A percentile compares a stretch with the other conserved stretches of the same genome.
These are phyloP conservation scores for Aplysia californica DNA, from an alignment of 1,140 invertebrate species.

Conservation along the genomic window DNA sequence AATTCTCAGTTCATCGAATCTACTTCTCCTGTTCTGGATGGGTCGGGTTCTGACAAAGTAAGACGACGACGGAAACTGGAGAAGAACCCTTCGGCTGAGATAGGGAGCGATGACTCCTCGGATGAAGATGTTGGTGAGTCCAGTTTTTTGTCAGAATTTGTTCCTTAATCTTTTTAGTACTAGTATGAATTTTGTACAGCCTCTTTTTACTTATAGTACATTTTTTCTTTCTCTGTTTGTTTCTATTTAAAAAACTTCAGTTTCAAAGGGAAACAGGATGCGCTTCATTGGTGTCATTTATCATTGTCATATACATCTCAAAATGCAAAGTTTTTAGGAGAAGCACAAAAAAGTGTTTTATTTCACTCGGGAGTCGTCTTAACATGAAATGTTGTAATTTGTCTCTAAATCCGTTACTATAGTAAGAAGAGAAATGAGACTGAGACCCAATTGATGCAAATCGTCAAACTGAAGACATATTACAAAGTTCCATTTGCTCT, in stretches of 20 bases:
- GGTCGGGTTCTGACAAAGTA: background rate
- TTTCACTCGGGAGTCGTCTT: no score
- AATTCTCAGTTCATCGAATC: background rate
- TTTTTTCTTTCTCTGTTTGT: background rate
- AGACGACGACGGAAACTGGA: conserved; percentile 4
- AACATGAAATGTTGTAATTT: no score
- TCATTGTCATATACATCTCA: background rate
- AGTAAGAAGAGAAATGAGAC: no score
- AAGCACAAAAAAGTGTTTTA: background rate
- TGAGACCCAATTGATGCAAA: no score
- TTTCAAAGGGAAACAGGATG: no score
- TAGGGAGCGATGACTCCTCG: conserved; percentile 25
- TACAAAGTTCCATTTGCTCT: no score
- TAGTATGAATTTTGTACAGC: no score
- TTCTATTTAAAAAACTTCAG: background rate
- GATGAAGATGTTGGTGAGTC: conserved; percentile 27
- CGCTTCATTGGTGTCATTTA: background rate
- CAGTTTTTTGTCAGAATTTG: background rate
- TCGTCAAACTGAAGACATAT: no score
- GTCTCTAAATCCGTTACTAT: no score
- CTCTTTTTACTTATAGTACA: no score
- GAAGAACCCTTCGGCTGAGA: conserved; percentile 15
- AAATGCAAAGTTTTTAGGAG: background rate
- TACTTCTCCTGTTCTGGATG: background rate
- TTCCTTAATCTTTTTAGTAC: background rate